Evolutionary conservation across 2,113 vertebrate genomes (phyloP).

Genomic region (Dipodomys ordii): DNA sequence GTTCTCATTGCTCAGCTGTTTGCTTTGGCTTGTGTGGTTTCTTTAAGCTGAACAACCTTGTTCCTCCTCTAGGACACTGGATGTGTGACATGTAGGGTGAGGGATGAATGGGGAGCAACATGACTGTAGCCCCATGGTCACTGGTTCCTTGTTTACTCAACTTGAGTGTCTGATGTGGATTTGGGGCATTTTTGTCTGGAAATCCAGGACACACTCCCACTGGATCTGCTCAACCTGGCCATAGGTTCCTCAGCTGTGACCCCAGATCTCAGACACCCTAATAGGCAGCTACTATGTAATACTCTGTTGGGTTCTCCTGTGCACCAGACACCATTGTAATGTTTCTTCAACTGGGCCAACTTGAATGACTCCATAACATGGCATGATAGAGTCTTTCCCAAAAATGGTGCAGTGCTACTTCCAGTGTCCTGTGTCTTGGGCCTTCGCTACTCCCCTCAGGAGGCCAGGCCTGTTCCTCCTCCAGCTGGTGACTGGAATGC

Average conservation of each 20-base stretch:
- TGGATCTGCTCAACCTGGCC: background rate
- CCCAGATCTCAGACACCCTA: background rate
- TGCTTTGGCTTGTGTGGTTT: background rate
- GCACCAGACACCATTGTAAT: background rate
- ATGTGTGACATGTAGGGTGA: background rate
- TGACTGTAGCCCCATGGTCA: background rate
- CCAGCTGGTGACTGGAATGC: background rate
- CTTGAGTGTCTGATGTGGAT: background rate
- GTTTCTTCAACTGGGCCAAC: background rate
- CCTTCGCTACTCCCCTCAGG: no score
- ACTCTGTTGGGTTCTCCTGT: rapidly evolving
- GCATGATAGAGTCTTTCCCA: background rate
- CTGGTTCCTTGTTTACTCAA: background rate
- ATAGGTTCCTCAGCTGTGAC: background rate
- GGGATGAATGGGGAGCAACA: background rate
- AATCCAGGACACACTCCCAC: no score
- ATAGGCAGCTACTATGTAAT: background rate
- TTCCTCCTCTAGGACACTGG: background rate
- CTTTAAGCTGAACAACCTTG: background rate
- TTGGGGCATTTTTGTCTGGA: background rate
- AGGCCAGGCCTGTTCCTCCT: no score
- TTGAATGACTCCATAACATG: background rate
- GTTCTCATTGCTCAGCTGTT: background rate
- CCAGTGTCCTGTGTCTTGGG: no score
- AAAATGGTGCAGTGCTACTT: background rate